Base-by-base conservation (phyloP, 2,797 vertebrate genomes). In the Distichodus sexfasciatus region DNA sequence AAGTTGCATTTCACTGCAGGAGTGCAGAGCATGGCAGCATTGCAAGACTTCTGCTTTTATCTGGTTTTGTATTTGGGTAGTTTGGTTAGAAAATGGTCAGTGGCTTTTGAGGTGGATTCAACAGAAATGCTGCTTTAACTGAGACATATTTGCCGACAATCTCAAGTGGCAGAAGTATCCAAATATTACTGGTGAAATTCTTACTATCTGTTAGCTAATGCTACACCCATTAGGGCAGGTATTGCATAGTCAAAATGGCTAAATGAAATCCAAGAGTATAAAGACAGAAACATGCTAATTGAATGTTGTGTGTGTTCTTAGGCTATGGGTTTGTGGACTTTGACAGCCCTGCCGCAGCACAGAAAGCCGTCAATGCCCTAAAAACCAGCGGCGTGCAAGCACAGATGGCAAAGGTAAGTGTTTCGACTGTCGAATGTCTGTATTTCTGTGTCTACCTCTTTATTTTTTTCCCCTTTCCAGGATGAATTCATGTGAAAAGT, bases 321-420 rank as follows among this genome's bases (percentile, higher is more conserved):
- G 97, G 97, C 84, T 99, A 99, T 2, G 97, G 97, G 77, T 99
- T 99, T 87, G 97, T 99, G 81, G 97, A 99, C 87, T 99, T 98
- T 71, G 97, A 99, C 88, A 97, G 94, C 85, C 96, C 96, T 0
- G 89, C 94, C 38, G 95, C 97, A 26, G 97, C 97, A 83, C 97
- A 98, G 92, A 98, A 99, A 85, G 96, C 97, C 0, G 96, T 99
- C 75, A 91, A 93, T 21, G 94, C 95, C 81, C 90, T 99, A 80
- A 99, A 99, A 87, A 94, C 92, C 67, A 94, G 72, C 47, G 96
- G 97, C 69, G 93, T 99, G 77, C 97, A 99, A 86, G 97, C 97
- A 81, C 97, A 99, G 88, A 99, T 99, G 97, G 97, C 97, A 80
- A 99, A 99, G 94, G 97, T 99, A 90, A 93, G 91, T 83, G 79